Conservation (phyloP, 2,113 vertebrate genomes). For the Sphaerodactylus townsendi region DNA sequence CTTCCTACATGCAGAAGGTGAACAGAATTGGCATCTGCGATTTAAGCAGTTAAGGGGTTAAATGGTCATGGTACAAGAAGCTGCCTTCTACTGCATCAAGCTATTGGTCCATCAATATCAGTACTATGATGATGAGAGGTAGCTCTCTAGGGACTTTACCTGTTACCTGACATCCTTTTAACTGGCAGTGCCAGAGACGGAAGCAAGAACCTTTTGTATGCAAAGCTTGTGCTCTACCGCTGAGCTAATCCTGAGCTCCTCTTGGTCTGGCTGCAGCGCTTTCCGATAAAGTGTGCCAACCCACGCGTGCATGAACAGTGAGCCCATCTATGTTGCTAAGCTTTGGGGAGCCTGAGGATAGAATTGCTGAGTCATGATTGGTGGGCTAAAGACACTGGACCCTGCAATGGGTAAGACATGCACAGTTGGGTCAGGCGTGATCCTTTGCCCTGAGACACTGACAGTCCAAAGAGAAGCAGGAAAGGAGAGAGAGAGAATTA, state of each 20-base stretch:
- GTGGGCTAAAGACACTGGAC: rapidly evolving
- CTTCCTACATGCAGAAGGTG: no score
- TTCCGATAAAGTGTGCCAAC: rapidly evolving
- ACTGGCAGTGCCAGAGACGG: neutral
- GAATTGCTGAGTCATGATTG: rapidly evolving
- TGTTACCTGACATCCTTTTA: no score
- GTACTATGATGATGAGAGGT: no score
- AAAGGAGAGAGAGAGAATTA: no score
- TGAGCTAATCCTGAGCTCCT: neutral
- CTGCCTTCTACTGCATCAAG: no score
- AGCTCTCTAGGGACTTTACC: no score
- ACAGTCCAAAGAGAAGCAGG: neutral
- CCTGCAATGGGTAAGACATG: neutral
- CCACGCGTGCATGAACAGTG: rapidly evolving
- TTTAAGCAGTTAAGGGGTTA: no score
- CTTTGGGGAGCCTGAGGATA: rapidly evolving
- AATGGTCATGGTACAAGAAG: no score
- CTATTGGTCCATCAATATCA: no score
- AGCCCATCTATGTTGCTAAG: neutral
- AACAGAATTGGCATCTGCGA: no score
- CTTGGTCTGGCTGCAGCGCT: neutral
- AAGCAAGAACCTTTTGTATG: neutral
- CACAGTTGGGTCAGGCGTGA: rapidly evolving
- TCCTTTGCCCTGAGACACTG: rapidly evolving
- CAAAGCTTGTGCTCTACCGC: neutral